A percentile compares a stretch with the other conserved stretches of the same genome.
Conservation (phyloP, 1,140 invertebrate species). For the Aradophagus sp. region DNA sequence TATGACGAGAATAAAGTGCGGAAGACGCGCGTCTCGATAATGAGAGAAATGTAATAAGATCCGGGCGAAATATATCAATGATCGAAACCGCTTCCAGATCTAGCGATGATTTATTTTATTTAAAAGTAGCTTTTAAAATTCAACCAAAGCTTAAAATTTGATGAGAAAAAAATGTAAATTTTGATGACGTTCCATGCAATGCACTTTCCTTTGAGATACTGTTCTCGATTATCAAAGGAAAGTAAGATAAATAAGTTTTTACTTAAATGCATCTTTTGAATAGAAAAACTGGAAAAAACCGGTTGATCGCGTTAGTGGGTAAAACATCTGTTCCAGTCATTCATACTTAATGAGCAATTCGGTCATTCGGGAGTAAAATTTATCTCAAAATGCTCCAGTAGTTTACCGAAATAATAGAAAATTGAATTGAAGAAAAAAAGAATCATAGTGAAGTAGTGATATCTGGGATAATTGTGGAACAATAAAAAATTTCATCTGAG, state of each 20-base stretch:
- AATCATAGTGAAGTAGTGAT: background rate
- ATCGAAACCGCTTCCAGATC: background rate
- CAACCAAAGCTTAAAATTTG: too few relatives aligned
- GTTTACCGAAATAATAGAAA: constrained; percentile 22
- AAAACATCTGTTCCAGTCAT: constrained; percentile 37
- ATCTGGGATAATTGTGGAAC: constrained; percentile 17
- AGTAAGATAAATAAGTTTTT: constrained; percentile 12
- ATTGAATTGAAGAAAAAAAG: constrained; percentile 17
- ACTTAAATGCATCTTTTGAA: constrained; percentile 20
- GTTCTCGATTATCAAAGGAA: constrained; percentile 14
- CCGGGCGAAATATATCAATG: constrained; percentile 1
- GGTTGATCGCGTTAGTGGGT: constrained; percentile 3
- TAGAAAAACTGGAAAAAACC: constrained; percentile 21
- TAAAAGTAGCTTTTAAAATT: background rate
- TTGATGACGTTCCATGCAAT: background rate
- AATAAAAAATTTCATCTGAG: constrained; percentile 3
- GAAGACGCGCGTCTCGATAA: constrained; percentile 30
- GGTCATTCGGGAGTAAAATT: constrained; percentile 26
- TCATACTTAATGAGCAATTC: constrained; percentile 49
- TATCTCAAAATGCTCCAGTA: constrained; percentile 22
- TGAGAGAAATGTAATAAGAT: constrained; percentile 35
- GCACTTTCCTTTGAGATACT: background rate
- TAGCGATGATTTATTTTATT: constrained; percentile 13
- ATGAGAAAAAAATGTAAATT: too few relatives aligned
- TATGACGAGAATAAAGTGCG: constrained; percentile 31